Evolutionary conservation across 2,113 vertebrate species (phyloP), one percentile per base, ranked within the genome.

Genomic region (Loxodonta africana): DNA sequence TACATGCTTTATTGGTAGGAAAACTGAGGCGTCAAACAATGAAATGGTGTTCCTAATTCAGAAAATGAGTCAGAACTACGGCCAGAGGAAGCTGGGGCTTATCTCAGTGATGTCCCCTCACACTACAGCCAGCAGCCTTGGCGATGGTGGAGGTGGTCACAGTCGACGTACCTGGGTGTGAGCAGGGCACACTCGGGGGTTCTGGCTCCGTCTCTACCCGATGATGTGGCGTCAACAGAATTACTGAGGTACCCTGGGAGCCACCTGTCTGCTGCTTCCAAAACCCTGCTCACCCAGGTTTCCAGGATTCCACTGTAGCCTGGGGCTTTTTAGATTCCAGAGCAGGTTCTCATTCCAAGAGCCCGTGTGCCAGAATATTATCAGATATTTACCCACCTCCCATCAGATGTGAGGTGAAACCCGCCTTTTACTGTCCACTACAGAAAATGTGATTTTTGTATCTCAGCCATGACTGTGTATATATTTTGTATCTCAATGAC

Each of bases 21-120:
- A 71, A 95, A 83, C 51, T 81, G 81, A 94, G 44, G 69, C 82
- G 73, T 41, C 83, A 62, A 71, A 65, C 44, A 76, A 83, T 83
- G 46, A 37, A n/a, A 11, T 87, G 67, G 73, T 92, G 69, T 92
- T 81, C 30, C 30, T 41, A 33, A 6, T 30, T 57, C 81, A 92
- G 67, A 91, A 80, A 89, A 28, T 63, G 48, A 92, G 76, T 77
- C 81, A 94, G 76, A 90, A 89, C 20, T 46, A 41, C 0, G 18
- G n/a, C 15, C 15, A 81, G 48, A 88, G n/a, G 25, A 67, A 48
- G 15, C 14, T 28, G 63, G 88, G 25, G 65, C 69, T 12, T 60
- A 25, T 73, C 51, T 80, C 30, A 9, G 8, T n/a, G 71, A 33
- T 53, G 62, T 21, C 51, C 60, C 65, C 37, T 23, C 6, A 6